Base-by-base conservation (phyloP, 30 jellyfish, hydroid and myxozoan species). In the Catostylus mosaicus region DNA sequence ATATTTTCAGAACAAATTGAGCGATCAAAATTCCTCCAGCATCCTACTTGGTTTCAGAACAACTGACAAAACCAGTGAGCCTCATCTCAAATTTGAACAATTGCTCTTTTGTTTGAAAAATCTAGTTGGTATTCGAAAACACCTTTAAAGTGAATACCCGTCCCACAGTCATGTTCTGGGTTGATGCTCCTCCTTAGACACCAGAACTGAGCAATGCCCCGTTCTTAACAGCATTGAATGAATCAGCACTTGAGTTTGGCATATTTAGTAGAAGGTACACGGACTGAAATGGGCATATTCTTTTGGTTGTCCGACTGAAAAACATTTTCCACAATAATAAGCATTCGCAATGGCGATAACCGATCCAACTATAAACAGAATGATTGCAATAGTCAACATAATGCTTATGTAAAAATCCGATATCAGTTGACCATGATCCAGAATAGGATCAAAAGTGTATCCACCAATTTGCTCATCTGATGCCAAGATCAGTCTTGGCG, bases 201-300 rank as follows among this genome's bases (percentile, higher is more conserved):
- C n/a, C n/a, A n/a, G n/a, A n/a, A n/a, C n/a, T n/a, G n/a, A n/a
- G n/a, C n/a, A n/a, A n/a, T n/a, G n/a, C n/a, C n/a, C n/a, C n/a
- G n/a, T n/a, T n/a, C n/a, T n/a, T n/a, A n/a, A n/a, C n/a, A n/a
- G n/a, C n/a, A n/a, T n/a, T n/a, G n/a, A n/a, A n/a, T n/a, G n/a
- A n/a, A n/a, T n/a, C n/a, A n/a, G n/a, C n/a, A n/a, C n/a, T n/a
- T n/a, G n/a, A n/a, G n/a, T n/a, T 59, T 27, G 71, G 24, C n/a
- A 59, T 37, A 27, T n/a, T 93, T 77, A 93, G 75, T 47, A 93
- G 74, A 87, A 93, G 0, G 98, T 93, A 56, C 98, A 93, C 37
- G 98, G 98, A 36, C 91, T 87, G 73, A 93, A 93, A 82, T 93
- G 98, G n/a, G 98, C 96, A 75, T 70, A 54, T 51, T 93, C 98